Base-by-base conservation (phyloP, 2,888 invertebrate species). In the Agrenia bidenticulata region DNA sequence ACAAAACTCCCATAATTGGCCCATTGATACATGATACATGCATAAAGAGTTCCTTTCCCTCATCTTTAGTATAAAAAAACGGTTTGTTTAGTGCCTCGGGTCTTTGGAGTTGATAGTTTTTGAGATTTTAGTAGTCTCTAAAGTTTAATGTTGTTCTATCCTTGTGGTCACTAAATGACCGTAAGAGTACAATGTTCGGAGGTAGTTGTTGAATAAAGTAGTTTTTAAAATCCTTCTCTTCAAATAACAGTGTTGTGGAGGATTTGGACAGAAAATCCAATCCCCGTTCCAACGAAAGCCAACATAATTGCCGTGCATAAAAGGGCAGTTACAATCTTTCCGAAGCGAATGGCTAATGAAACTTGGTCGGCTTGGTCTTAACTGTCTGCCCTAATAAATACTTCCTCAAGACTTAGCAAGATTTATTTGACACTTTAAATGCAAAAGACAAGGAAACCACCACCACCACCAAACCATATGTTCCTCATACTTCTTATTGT, bases 301-400 rank as follows among this genome's bases (percentile, higher is more conserved):
- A 32, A 11, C 5, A 45, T 45, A 45, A 45, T 45, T 45, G 19
- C n/a, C 45, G 45, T 45, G 45, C 45, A 45, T 45, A 45, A 45
- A 45, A 45, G 45, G 45, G 45, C 45, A 45, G 45, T 45, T 45
- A 32, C 11, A 45, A 11, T 9, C 45, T 45, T 19, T 45, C 45
- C 45, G 45, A 45, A 45, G n/a, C 45, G 45, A 45, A 45, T 45
- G 19, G 45, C 45, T 45, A 45, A 45, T 45, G 45, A 45, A 45
- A 45, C 45, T 15, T 45, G 19, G 19, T 17, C n/a, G 15, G 15
- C n/a, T 19, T 45, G n/a, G 15, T 45, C 2, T 17, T 19, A 45
- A 17, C 19, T 45, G 45, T 45, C 45, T 45, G 45, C 45, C 45
- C n/a, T n/a, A 45, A 19, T 45, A 45, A 19, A 45, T 19, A 45